phyloP scores from a whole-genome alignment of 2,113 vertebrate genomes.

The Camelus dromedarius region DNA sequence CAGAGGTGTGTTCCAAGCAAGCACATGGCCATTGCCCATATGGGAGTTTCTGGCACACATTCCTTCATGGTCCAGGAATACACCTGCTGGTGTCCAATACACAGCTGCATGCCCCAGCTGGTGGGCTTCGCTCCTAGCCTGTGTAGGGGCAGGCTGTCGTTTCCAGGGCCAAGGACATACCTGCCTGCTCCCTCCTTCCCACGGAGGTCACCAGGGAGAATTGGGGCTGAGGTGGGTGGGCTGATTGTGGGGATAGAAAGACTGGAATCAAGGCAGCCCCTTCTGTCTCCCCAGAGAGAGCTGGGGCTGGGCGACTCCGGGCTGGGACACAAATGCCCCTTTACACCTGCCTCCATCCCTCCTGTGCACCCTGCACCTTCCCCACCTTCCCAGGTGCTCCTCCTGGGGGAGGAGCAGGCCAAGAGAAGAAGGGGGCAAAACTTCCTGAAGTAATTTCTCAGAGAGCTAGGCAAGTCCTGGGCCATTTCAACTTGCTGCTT shows the following conservation, averaged over 20 bases:
- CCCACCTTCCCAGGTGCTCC: not conserved
- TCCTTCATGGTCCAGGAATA: not conserved
- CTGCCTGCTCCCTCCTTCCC: not conserved
- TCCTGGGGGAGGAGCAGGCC: not conserved
- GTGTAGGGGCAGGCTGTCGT: not conserved
- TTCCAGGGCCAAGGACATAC: not conserved
- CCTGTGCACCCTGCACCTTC: rapidly evolving
- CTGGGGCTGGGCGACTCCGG: not conserved
- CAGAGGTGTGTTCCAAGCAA: not conserved
- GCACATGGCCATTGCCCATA: not conserved
- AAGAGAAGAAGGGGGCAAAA: not conserved
- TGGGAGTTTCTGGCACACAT: not conserved
- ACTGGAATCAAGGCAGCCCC: not conserved
- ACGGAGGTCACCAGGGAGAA: not conserved
- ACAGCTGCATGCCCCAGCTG: not conserved
- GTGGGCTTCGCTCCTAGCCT: not conserved
- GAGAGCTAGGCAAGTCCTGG: not conserved
- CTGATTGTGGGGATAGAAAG: not conserved
- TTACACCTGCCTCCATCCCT: not conserved
- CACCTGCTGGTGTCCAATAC: not conserved
- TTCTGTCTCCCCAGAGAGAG: not conserved
- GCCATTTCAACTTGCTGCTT: not conserved
- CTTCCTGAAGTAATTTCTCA: not conserved
- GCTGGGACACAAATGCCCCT: not conserved
- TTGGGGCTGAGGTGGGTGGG: not conserved